Percentiles rank a stretch among this genome's conserved stretches.
Conservation (phyloP, 2,888 invertebrate species). For the Pedicia rivosa region DNA sequence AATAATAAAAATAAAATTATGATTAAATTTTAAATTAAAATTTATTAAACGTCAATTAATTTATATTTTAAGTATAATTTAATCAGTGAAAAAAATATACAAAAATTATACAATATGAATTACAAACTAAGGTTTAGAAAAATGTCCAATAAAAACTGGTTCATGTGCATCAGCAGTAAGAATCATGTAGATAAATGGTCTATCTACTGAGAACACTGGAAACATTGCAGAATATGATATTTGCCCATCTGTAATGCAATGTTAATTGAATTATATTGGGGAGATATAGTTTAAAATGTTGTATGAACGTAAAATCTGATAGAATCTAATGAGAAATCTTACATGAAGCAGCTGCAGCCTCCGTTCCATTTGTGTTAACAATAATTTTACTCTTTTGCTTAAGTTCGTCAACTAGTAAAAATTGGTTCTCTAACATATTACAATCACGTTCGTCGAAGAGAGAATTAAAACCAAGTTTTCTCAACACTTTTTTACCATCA, state of each 20-base stretch:
- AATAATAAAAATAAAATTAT: too few relatives aligned
- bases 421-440: background rate
- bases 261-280: background rate
- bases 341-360: slow-evolving; percentile 2
- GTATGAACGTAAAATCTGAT: too few relatives aligned
- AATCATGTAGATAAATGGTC: background rate
- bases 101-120: too few relatives aligned
- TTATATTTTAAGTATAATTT: too few relatives aligned
- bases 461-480: background rate
- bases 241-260: background rate
- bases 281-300: too few relatives aligned
- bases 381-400: slow-evolving; percentile 2
- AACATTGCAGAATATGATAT: background rate
- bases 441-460: background rate
- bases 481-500: background rate
- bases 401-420: background rate
- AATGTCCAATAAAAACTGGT: slow-evolving; percentile 3
- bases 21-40: too few relatives aligned
- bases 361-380: slow-evolving; percentile 2
- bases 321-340: background rate
- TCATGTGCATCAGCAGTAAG: slow-evolving; percentile 1
- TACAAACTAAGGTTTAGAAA: background rate
- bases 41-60: too few relatives aligned
- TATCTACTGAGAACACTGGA: background rate
- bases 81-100: too few relatives aligned